Conservation (phyloP, 2,888 invertebrate species). For the Platycheirus albimanus region DNA sequence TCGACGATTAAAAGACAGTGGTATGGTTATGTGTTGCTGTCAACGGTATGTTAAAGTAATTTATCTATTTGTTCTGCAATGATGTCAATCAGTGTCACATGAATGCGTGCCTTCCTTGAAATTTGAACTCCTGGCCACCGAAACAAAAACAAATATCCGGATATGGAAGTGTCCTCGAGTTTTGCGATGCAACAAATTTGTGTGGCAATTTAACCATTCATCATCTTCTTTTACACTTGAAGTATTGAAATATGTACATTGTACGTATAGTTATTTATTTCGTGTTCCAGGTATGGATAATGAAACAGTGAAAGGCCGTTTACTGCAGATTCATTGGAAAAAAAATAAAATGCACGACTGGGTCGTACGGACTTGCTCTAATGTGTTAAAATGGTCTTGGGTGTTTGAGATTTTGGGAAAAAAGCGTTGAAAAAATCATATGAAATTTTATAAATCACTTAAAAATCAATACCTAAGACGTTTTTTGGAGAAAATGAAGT, state of each 20-base stretch:
- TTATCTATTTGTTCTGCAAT: background rate
- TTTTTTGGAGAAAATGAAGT: too few species aligned
- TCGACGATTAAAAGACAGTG: background rate
- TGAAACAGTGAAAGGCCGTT: constrained; percentile 53
- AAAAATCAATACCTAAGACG: too few species aligned
- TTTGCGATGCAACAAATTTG: constrained; percentile 38
- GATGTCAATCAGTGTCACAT: constrained; percentile 2
- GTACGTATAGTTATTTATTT: background rate
- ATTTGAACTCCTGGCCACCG: too few species aligned
- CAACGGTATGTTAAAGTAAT: background rate
- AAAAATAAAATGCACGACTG: too few species aligned
- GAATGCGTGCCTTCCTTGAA: background rate
- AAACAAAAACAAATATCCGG: too few species aligned
- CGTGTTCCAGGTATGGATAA: constrained; percentile 16
- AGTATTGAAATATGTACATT: background rate
- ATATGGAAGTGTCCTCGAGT: constrained; percentile 60
- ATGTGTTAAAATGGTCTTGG: too few species aligned
- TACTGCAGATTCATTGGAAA: constrained; percentile 39
- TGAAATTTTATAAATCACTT: too few species aligned
- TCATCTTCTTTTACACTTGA: constrained; percentile 40
- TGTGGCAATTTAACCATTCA: constrained; percentile 40
- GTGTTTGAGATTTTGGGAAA: too few species aligned
- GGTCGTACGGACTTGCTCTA: too few species aligned
- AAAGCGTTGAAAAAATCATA: too few species aligned
- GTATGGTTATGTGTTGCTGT: background rate